Evolutionary conservation across 1,140 invertebrate genomes (phyloP).

Genomic region (Chelonus insularis): DNA sequence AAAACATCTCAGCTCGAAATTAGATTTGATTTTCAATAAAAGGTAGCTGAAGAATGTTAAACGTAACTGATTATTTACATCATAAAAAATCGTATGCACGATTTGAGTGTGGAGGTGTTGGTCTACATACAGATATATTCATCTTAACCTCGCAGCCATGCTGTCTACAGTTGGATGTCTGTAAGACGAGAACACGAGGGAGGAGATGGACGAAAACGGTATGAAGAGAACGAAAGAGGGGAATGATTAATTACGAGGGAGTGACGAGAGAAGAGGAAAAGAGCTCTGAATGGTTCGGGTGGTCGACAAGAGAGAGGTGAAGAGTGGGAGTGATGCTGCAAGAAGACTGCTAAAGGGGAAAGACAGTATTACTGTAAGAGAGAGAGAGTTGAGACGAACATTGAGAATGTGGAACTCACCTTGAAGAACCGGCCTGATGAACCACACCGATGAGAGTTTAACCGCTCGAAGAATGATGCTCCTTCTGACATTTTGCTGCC

Average conservation of each 20-base stretch:
- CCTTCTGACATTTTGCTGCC: conserved; percentile 30
- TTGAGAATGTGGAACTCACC: conserved; percentile 33
- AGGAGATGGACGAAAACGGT: conserved; percentile 30
- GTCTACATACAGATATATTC: background rate
- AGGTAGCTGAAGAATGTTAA: too few relatives aligned
- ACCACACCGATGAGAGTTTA: conserved; percentile 28
- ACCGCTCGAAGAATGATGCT: conserved; percentile 30
- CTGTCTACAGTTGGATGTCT: conserved; percentile 1
- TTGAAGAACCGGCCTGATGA: conserved; percentile 35
- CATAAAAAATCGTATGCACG: too few relatives aligned
- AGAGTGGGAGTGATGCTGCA: conserved; percentile 4
- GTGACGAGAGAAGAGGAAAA: conserved; percentile 46
- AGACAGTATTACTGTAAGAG: background rate
- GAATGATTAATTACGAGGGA: conserved; percentile 59
- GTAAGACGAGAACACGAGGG: conserved; percentile 1
- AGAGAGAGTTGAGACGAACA: background rate
- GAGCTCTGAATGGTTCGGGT: conserved; percentile 32
- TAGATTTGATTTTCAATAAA: too few relatives aligned
- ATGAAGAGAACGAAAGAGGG: conserved; percentile 39
- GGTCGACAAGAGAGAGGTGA: conserved; percentile 15
- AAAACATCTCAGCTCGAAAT: too few relatives aligned
- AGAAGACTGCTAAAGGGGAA: background rate
- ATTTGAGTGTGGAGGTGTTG: too few relatives aligned
- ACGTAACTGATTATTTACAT: too few relatives aligned
- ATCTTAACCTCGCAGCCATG: conserved; percentile 7